A percentile compares a stretch with the other conserved stretches of the same genome.
Conservation (phyloP, 2,113 vertebrate species). For the Accipiter virgatus region DNA sequence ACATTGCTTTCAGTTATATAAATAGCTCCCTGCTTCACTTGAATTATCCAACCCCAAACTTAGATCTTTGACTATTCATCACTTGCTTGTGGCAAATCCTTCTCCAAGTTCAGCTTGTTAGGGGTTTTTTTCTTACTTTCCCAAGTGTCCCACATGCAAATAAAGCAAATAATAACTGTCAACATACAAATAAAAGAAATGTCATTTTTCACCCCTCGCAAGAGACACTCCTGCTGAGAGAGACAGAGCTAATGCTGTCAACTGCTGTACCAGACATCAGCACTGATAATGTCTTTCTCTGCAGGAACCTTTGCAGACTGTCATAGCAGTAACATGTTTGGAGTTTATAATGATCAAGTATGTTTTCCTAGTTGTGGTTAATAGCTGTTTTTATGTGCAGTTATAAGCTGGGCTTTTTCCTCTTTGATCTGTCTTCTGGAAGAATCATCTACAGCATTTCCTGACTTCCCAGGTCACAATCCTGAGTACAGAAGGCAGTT, state of each 20-base stretch:
- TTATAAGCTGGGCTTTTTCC: not conserved
- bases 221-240: slow-evolving; percentile 8
- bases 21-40: not conserved
- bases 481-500: not conserved
- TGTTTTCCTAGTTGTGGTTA: not conserved
- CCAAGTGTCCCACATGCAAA: not conserved
- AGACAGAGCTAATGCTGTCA: not conserved
- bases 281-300: not conserved
- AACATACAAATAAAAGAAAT: not conserved
- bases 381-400: not conserved
- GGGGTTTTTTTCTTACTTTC: not conserved
- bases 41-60: not conserved
- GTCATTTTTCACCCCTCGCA: not conserved
- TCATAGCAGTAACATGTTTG: not conserved
- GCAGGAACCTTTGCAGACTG: slow-evolving; percentile 3
- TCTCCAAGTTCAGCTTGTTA: not conserved
- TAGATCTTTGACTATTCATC: not conserved
- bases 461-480: not conserved
- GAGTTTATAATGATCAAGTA: not conserved
- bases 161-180: not conserved
- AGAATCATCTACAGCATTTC: not conserved
- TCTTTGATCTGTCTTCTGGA: slow-evolving; percentile 3
- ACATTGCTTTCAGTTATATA: not conserved
- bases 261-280: not conserved
- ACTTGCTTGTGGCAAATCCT: slow-evolving; percentile 11